Evolutionary conservation across 2,113 vertebrate genomes (phyloP).

Genomic region (Proteles cristata): DNA sequence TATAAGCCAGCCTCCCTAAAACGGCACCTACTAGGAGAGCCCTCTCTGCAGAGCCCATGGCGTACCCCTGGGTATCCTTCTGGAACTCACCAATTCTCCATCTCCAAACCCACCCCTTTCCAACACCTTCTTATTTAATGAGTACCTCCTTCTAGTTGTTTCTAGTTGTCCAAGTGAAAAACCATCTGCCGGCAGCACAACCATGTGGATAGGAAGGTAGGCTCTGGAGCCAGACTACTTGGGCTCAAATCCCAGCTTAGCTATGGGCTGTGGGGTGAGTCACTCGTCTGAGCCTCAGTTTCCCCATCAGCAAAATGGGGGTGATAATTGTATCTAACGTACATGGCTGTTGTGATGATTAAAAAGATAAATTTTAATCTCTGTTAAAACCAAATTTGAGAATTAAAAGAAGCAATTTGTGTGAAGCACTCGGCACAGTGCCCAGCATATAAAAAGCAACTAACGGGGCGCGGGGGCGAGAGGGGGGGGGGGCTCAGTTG

Average conservation of each 20-base stretch:
- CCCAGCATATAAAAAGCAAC: neutral
- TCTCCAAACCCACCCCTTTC: neutral
- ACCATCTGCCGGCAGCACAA: neutral
- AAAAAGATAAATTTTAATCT: neutral
- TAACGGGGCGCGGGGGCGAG: neutral
- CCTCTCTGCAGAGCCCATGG: neutral
- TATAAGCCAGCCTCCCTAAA: neutral
- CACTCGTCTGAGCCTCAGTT: neutral
- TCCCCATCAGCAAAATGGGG: neutral
- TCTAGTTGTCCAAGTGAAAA: neutral
- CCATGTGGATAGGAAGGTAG: neutral
- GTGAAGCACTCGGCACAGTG: neutral
- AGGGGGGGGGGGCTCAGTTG: too few relatives aligned
- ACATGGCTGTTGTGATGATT: neutral
- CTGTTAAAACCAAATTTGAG: neutral
- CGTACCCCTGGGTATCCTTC: neutral
- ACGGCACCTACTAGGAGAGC: accelerated
- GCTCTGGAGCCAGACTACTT: neutral
- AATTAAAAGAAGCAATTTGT: neutral
- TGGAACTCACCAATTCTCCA: too few relatives aligned
- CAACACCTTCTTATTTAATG: neutral
- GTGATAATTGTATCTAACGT: neutral
- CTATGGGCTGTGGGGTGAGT: neutral
- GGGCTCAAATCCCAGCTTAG: neutral
- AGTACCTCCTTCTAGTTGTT: too few relatives aligned